Evolutionary conservation across 2,113 vertebrate species (phyloP), one percentile per base, ranked within the genome.

Genomic region (Neoarius graeffei): DNA sequence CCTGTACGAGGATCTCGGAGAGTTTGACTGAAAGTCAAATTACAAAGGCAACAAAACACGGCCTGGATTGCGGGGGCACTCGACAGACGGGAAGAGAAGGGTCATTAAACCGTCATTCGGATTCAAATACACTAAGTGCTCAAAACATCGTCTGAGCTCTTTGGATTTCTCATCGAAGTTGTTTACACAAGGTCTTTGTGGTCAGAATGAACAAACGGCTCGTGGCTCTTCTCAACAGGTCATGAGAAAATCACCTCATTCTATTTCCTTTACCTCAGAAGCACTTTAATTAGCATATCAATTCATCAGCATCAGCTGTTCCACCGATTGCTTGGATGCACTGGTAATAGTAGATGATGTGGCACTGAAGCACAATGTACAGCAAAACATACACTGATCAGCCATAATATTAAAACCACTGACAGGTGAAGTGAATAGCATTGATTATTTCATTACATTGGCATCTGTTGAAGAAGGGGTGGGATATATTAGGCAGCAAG

Each of bases 61-160:
- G 96, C 96, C 96, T 96, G 95, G 94, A 93, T 91, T 93, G 94
- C 93, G 93, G 92, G 93, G 93, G 94, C 93, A 89, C 93, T 95
- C 91, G 94, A 94, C 93, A 94, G 95, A 96, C 93, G 94, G 94
- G 95, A 95, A 96, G 95, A 50, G 86, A 85, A 93, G 92, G 95
- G 95, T 95, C 92, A 94, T 97, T 97, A 96, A 94, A 93, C 93
- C 91, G 85, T 94, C 91, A 95, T 96, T 97, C 94, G 95, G 90
- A 97, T 96, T 96, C 94, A 96, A 96, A 96, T 95, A 91, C 92
- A 92, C 93, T 92, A 91, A 93, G 95, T 92, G 93, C 91, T 92
- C 86, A 90, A 42, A 84, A 81, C 89, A 92, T 91, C 88, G 56
- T 91, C 91, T 91, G 94, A 67, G 83, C 85, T 64, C 85, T 93